Base-by-base conservation (phyloP, 2,113 vertebrate genomes). In the Amphiprion ocellaris region DNA sequence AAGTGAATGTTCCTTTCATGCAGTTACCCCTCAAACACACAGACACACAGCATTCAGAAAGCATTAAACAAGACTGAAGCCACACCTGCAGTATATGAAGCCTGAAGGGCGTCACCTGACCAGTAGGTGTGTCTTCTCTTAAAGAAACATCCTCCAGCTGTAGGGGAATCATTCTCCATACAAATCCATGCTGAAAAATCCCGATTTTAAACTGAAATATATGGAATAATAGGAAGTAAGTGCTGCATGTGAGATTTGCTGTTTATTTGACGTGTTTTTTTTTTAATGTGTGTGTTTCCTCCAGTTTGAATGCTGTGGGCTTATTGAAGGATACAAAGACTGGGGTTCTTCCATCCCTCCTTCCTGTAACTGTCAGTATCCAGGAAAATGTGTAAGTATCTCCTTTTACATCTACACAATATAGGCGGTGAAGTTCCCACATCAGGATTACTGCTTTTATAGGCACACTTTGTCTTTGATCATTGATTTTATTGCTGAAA, bases 221-320 rank as follows among this genome's bases (percentile, higher is more conserved):
- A n/a, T 23, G 10, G 10, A 16, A 0, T 53, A n/a, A 53, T 53
- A 16, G 21, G 52, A 21, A 21, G 24, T 44, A 46, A 70, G 19
- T 26, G 52, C 33, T 37, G 9, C 41, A 15, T 12, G 2, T 44
- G 11, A 12, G 11, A 52, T 56, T 61, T 5, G 10, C 17, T 37
- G 19, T 37, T 39, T 28, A 23, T 28, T n/a, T 19, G 24, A 21
- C 30, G 2, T 49, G 47, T 19, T 16, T 19, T 53, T 64, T 23
- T 12, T 26, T 49, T 4, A 66, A 16, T 54, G 37, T 72, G n/a
- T 84, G 16, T 46, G 8, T 75, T 19, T 1, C 49, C 55, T 73
- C 41, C 67, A 93, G 92, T 90, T 92, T 54, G 90, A 93, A 76
- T 93, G 92, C 81, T 93, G 92, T 26, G 92, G 92, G 74, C 87